Percentiles rank a stretch among this genome's conserved stretches.
phyloP scores from a whole-genome alignment of 2,888 invertebrate species.

The Caenorhabditis sp. region DNA sequence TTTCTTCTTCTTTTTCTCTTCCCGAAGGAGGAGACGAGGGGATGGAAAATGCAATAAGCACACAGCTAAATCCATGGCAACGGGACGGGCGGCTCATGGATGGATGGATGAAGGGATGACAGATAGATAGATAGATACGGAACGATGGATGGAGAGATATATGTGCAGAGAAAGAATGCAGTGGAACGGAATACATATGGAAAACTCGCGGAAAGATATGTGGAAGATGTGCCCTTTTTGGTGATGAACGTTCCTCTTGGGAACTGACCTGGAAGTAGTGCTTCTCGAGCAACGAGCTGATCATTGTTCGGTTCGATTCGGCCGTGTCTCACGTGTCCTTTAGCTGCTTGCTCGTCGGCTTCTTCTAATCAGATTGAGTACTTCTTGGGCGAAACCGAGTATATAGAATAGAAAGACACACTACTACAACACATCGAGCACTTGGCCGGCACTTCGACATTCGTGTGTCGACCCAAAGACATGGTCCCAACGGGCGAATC shows the following conservation, averaged over 20 bases:
- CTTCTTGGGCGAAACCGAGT: constrained; percentile 49
- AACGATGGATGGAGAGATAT: background rate
- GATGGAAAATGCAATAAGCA: constrained; percentile 21
- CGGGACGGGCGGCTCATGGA: constrained; percentile 12
- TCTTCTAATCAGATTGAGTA: constrained; percentile 62
- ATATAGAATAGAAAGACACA: constrained; percentile 44
- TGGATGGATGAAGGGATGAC: background rate
- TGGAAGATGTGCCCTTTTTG: constrained; percentile 37
- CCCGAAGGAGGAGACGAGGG: constrained; percentile 11
- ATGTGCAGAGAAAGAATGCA: background rate
- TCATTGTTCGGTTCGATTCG: constrained; percentile 33
- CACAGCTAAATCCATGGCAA: constrained; percentile 54
- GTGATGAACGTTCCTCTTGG: constrained; percentile 59
- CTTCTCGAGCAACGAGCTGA: constrained; percentile 58
- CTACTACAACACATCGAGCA: constrained; percentile 12
- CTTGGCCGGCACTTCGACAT: constrained; percentile 50
- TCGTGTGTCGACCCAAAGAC: constrained; percentile 50
- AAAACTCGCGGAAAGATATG: constrained; percentile 5
- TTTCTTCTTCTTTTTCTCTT: too few species aligned
- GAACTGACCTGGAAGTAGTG: constrained; percentile 63
- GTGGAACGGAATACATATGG: background rate
- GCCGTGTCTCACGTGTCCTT: constrained; percentile 39
- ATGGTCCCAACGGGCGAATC: constrained; percentile 54
- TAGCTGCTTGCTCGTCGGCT: constrained; percentile 11
- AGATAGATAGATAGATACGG: background rate